Evolutionary conservation across 2,888 invertebrate genomes (phyloP).

Genomic region (Emmelina monodactyla): DNA sequence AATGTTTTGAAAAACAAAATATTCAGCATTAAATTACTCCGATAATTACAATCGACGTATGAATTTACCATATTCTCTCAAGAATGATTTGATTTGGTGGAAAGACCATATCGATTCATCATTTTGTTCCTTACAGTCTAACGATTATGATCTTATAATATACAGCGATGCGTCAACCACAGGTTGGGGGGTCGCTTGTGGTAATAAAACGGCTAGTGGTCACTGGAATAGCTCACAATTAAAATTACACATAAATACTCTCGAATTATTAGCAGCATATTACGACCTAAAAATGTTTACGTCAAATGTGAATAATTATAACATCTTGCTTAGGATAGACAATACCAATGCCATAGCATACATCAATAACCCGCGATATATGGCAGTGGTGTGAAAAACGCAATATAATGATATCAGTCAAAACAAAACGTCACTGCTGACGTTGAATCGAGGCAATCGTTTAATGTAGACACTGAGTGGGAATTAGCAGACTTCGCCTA

Average conservation of each 20-base stretch:
- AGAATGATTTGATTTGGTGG: too few relatives aligned
- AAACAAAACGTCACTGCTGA: background rate
- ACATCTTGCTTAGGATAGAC: background rate
- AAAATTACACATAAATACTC: background rate
- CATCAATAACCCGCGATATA: background rate
- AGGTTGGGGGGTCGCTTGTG: background rate
- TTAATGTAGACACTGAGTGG: constrained; percentile 1
- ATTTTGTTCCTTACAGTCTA: too few relatives aligned
- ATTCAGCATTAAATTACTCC: too few relatives aligned
- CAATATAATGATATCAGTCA: background rate
- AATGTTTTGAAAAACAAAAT: too few relatives aligned
- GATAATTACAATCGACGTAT: too few relatives aligned
- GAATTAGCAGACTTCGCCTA: background rate
- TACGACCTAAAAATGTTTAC: background rate
- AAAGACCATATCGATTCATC: too few relatives aligned
- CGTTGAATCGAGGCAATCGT: background rate
- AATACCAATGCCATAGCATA: background rate
- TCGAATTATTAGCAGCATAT: background rate
- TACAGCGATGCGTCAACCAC: background rate
- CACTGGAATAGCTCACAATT: background rate
- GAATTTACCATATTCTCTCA: too few relatives aligned
- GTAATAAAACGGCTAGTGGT: background rate
- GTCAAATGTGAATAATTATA: background rate
- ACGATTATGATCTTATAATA: too few relatives aligned
- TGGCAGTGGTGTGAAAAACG: background rate